Conservation (phyloP, 2,888 invertebrate genomes). For the Allygus modestus region DNA sequence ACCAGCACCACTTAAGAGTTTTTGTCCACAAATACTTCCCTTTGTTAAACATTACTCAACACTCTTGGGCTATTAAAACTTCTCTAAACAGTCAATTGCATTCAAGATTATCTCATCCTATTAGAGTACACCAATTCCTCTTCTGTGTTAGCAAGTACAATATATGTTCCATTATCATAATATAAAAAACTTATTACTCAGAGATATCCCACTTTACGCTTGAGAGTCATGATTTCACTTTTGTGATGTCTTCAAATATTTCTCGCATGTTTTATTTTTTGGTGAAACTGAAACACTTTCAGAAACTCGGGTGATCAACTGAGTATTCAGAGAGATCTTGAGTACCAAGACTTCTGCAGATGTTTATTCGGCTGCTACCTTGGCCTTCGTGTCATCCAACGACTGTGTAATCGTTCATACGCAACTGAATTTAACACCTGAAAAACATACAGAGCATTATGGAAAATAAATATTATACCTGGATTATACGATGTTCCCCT, state of each 20-base stretch:
- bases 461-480: too few relatives aligned
- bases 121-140: neutral
- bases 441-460: constrained; percentile 50
- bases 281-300: neutral
- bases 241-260: neutral
- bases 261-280: neutral
- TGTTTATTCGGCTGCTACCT: neutral
- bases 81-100: neutral
- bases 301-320: neutral
- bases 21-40: neutral
- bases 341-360: neutral
- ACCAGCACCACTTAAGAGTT: constrained; percentile 14
- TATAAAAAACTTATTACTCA: neutral
- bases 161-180: neutral
- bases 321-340: neutral
- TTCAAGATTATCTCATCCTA: neutral
- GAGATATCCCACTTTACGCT: neutral
- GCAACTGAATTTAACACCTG: constrained; percentile 68
- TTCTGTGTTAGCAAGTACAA: neutral
- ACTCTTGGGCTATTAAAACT: neutral
- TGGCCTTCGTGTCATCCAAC: neutral
- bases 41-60: neutral
- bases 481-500: too few relatives aligned
- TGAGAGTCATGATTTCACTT: neutral
- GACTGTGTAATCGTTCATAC: constrained; percentile 58